Conservation (phyloP, 2,797 vertebrate species). For the Helostoma temminkii region DNA sequence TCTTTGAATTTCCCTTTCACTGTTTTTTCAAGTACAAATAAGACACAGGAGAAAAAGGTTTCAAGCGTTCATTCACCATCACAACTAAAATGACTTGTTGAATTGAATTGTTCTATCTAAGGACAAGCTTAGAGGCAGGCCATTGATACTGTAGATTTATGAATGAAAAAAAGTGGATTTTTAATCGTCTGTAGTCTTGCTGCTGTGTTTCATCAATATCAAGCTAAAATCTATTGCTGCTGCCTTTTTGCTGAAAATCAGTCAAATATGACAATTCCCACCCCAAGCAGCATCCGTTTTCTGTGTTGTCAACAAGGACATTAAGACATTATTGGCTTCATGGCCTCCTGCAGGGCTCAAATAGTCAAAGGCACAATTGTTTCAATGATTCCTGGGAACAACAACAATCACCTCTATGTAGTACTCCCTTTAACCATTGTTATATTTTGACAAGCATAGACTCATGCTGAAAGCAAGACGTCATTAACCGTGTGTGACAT, state of each 20-base stretch:
- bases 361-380: conserved; percentile 29
- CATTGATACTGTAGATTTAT: background rate
- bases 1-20: background rate
- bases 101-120: background rate
- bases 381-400: background rate
- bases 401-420: background rate
- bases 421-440: conserved; percentile 12
- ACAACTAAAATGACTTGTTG: background rate
- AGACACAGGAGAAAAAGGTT: background rate
- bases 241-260: conserved; percentile 10
- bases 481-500: conserved; percentile 58
- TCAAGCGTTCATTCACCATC: background rate
- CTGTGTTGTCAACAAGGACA: conserved; percentile 3
- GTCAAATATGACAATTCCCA: conserved; percentile 16
- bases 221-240: background rate
- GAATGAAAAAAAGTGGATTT: background rate
- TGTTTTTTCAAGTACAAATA: background rate
- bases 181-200: background rate
- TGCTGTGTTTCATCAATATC: background rate
- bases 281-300: background rate
- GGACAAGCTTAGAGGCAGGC: background rate
- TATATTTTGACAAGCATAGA: conserved; percentile 16
- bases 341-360: conserved; percentile 18
- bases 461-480: conserved; percentile 5
- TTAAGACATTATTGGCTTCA: conserved; percentile 37